phyloP scores from a whole-genome alignment of 2,888 invertebrate genomes.

The Pachliopta kotzebuea region DNA sequence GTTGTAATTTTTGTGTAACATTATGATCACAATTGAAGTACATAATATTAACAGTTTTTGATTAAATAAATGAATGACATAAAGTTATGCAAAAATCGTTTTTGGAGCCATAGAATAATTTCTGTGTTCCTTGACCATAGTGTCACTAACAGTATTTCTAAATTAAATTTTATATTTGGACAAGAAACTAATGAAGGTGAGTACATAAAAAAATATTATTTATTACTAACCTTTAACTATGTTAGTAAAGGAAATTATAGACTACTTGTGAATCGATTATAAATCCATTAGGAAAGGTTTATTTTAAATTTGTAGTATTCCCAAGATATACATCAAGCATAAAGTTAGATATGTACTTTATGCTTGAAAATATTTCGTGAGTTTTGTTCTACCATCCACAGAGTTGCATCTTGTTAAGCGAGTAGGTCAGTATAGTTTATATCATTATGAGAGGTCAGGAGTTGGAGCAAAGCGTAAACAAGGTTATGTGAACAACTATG shows the following conservation, averaged over 20 bases:
- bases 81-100: neutral
- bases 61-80: neutral
- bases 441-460: conserved; percentile 19
- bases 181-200: no score
- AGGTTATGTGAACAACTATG: neutral
- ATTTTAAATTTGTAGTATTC: neutral
- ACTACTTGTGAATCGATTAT: neutral
- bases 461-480: neutral
- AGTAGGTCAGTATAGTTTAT: conserved; percentile 18
- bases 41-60: no score
- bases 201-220: neutral
- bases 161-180: no score
- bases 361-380: conserved; percentile 13
- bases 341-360: conserved; percentile 12
- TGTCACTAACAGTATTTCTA: no score
- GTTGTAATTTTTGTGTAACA: conserved; percentile 3
- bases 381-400: conserved; percentile 11
- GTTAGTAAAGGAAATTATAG: neutral
- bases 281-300: neutral
- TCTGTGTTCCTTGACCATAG: no score
- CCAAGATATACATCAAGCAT: no score
- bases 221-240: neutral
- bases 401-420: conserved; percentile 21
- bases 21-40: neutral
- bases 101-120: no score